Conservation (phyloP, 2,888 invertebrate species). For the Drosophila nr. fundita region DNA sequence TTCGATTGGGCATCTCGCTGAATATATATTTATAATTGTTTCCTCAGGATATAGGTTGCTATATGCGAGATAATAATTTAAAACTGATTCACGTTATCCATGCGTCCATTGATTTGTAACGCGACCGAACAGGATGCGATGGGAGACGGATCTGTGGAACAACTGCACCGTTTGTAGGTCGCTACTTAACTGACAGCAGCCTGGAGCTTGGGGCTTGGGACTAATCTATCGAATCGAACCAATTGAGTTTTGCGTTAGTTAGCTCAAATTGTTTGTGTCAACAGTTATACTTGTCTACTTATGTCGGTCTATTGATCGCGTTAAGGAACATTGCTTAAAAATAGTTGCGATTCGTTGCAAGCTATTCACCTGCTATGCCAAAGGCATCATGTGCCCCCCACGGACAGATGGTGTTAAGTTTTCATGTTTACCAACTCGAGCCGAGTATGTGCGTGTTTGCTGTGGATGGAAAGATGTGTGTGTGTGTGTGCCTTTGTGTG, state of each 20-base stretch:
- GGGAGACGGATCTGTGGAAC: slow-evolving; percentile 21
- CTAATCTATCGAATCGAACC: slow-evolving; percentile 45
- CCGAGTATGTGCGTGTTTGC: background rate
- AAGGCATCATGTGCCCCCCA: slow-evolving; percentile 50
- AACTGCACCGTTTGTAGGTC: slow-evolving; percentile 62
- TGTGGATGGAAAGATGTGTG: background rate
- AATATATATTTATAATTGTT: background rate
- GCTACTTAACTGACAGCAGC: slow-evolving; percentile 56
- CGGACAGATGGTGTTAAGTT: slow-evolving; percentile 65
- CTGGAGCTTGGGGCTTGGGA: slow-evolving; percentile 28
- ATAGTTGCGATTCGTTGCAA: slow-evolving; percentile 46
- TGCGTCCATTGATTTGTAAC: slow-evolving; percentile 52
- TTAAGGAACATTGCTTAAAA: slow-evolving; percentile 73
- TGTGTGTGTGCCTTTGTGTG: background rate
- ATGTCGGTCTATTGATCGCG: slow-evolving; percentile 64
- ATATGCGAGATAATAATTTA: slow-evolving; percentile 27
- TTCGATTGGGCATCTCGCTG: slow-evolving; percentile 73
- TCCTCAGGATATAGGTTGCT: slow-evolving; percentile 37
- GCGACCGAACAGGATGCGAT: slow-evolving; percentile 31
- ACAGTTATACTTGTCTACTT: slow-evolving; percentile 39
- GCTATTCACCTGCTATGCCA: slow-evolving; percentile 54
- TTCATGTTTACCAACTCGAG: slow-evolving; percentile 52
- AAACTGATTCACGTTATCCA: slow-evolving; percentile 59
- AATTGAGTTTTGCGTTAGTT: slow-evolving; percentile 27
- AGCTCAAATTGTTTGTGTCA: slow-evolving; percentile 59